A percentile compares a stretch with the other conserved stretches of the same genome.
These are phyloP conservation scores for Heliconius ethilla DNA, from an alignment of 2,888 invertebrate genomes.

Conservation along the genomic window DNA sequence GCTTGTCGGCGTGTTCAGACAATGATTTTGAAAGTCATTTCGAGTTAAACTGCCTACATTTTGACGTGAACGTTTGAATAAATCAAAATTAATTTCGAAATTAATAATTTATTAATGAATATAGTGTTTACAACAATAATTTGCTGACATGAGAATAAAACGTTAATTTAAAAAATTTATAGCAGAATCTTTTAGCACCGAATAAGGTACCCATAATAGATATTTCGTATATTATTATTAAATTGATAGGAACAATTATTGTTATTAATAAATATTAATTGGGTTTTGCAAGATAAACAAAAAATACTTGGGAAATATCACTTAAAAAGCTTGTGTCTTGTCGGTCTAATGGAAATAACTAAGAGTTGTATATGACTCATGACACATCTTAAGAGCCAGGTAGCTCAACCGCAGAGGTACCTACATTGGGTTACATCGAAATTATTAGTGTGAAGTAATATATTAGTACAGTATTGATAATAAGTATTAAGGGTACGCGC, in stretches of 20 bases:
- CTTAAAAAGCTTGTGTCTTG: neutral
- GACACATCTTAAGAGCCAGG: no score
- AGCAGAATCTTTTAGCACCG: neutral
- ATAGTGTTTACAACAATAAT: neutral
- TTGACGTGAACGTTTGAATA: constrained; percentile 42
- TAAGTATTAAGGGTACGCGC: no score
- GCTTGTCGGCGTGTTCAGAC: constrained; percentile 65
- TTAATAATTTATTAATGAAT: constrained; percentile 18
- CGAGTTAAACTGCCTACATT: constrained; percentile 50
- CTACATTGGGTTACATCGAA: no score
- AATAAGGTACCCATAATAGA: no score
- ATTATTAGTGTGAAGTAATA: no score
- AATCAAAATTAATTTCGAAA: constrained; percentile 42
- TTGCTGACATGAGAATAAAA: no score
- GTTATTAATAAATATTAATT: neutral
- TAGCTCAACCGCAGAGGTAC: no score
- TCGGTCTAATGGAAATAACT: neutral
- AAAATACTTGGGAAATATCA: no score
- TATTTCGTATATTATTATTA: neutral
- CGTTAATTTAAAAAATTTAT: neutral
- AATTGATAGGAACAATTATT: neutral
- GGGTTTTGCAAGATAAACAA: no score
- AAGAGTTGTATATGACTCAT: no score
- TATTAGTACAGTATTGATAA: no score
- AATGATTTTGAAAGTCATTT: constrained; percentile 81